Base-by-base conservation (phyloP, 1,140 invertebrate genomes). In the Leptinotarsa lineolata region DNA sequence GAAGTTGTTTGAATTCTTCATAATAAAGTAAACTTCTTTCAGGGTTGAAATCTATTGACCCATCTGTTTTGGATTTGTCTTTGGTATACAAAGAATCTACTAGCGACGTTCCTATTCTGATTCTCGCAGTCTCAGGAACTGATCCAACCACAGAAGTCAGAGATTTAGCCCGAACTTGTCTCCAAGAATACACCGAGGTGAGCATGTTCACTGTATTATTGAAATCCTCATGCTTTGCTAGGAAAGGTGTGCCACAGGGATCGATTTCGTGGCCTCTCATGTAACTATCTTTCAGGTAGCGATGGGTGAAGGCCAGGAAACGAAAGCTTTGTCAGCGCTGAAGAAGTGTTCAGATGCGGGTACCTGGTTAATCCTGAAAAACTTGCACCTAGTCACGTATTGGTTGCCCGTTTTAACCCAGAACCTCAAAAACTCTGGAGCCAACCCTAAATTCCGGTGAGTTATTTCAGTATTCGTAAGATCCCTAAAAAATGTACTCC, bases 101-200 rank as follows among this genome's bases (percentile, higher is more conserved):
- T 12, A 68, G 86, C 0, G 82, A 83, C 5, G 91, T 92, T 81
- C 94, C 94, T 1, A 90, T 96, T 70, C 84, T 97, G 13, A 87
- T 97, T 48, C 87, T 96, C 24, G 90, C 90, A 76, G 88, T 89
- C 77, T 86, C 92, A 46, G 94, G 94, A 68, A 90, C 91, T 68
- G 95, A 97, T 88, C 95, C 95, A n/a, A 91, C 92, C 2, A 88
- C 89, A 67, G 94, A 96, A 82, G 85, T 96, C 15, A 84, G 86
- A 72, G 89, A 91, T 65, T 82, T 94, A 24, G 92, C 92, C 0
- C 79, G 85, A 12, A 84, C 71, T 58, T 60, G 72, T 45, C 72
- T 66, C 59, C 60, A 61, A 65, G 18, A 59, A 22, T 78, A 66
- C 24, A 68, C 69, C n/a, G 79, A 80, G 74, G 74, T 76, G 76